Evolutionary conservation across 2,113 vertebrate genomes (phyloP).

Genomic region (Prinia subflava): DNA sequence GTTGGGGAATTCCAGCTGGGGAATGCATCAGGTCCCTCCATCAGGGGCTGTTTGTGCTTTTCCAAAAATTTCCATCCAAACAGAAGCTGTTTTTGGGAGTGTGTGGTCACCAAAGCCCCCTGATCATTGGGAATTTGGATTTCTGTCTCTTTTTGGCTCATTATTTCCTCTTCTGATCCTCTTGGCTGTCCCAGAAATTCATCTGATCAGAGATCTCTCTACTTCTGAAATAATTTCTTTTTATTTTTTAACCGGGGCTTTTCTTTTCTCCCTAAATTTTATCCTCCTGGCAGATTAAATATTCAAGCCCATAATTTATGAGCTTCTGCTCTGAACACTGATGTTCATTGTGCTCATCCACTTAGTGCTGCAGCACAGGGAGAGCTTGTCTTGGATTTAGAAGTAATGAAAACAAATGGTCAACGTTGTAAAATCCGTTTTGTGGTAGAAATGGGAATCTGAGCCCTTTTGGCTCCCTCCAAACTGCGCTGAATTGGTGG

Average conservation of each 20-base stretch:
- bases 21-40: constrained; percentile 31
- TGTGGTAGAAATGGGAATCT: not conserved
- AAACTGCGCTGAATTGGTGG: not conserved
- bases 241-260: not conserved
- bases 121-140: not conserved
- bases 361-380: not conserved
- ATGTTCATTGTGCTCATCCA: not conserved
- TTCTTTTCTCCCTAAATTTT: not conserved
- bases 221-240: not conserved
- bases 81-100: not conserved
- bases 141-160: not conserved
- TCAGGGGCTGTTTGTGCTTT: not conserved
- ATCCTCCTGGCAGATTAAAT: not conserved
- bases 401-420: not conserved
- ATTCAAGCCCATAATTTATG: not conserved
- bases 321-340: not conserved
- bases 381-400: not conserved
- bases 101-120: not conserved
- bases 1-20: not conserved
- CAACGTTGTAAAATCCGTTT: not conserved
- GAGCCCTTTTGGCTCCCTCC: not conserved
- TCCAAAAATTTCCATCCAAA: not conserved
- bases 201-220: not conserved
- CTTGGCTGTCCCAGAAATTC: not conserved
- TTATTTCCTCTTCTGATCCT: not conserved